phyloP scores from a whole-genome alignment of 1,140 invertebrate genomes.

The Watersipora subatra region DNA sequence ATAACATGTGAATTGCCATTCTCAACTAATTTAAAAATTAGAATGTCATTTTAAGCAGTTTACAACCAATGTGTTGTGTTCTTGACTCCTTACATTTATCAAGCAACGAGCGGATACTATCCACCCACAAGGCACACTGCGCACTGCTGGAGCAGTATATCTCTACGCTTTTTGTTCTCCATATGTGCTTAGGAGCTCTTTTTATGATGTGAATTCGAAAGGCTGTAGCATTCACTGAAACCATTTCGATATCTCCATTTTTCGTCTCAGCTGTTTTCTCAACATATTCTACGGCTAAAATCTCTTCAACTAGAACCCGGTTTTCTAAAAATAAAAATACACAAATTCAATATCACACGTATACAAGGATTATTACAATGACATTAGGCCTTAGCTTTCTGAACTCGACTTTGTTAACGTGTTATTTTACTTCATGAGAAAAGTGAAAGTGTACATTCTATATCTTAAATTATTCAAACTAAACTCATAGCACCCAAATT shows the following conservation, averaged over 20 bases:
- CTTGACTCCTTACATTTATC: constrained; percentile 3
- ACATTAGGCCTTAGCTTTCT: too few relatives aligned
- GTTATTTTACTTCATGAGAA: too few relatives aligned
- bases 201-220: constrained; percentile 19
- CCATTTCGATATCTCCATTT: constrained; percentile 17
- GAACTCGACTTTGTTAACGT: too few relatives aligned
- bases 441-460: too few relatives aligned
- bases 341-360: too few relatives aligned
- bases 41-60: too few relatives aligned
- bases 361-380: too few relatives aligned
- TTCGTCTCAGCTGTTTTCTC: constrained; percentile 8
- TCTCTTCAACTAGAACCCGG: constrained; percentile 12
- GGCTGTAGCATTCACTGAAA: constrained; percentile 11
- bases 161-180: constrained; percentile 19
- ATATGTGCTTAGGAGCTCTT: constrained; percentile 17
- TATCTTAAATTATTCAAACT: too few relatives aligned
- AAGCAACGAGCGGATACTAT: constrained; percentile 17
- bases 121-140: constrained; percentile 21
- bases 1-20: too few relatives aligned
- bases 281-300: constrained; percentile 14
- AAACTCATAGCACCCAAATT: too few relatives aligned
- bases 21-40: too few relatives aligned
- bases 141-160: constrained; percentile 19
- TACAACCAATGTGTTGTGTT: too few relatives aligned
- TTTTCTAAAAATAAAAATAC: background rate